phyloP scores from a whole-genome alignment of 2,797 vertebrate genomes.

The Trachops cirrhosus region DNA sequence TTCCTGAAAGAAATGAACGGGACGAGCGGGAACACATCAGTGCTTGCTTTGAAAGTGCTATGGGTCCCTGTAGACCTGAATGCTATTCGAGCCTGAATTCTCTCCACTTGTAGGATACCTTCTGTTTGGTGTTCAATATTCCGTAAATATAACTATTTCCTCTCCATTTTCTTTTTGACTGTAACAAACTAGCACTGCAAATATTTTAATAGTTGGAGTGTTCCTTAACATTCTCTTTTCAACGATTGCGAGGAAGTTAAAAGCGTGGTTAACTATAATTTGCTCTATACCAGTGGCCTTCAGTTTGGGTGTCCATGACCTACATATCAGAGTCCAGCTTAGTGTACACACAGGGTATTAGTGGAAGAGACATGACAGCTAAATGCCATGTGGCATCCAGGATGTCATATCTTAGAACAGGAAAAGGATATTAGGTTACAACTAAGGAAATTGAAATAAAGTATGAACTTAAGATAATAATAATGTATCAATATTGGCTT shows the following conservation, averaged over 20 bases:
- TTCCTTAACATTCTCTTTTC: background rate
- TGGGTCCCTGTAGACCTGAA: background rate
- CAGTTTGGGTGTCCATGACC: background rate
- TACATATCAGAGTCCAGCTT: background rate
- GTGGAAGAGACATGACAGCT: background rate
- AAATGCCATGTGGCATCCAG: background rate
- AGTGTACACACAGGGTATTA: background rate
- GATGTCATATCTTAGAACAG: background rate
- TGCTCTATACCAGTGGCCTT: background rate
- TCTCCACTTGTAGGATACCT: conserved; percentile 17
- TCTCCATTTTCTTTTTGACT: background rate
- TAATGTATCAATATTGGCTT: background rate
- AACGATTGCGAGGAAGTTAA: background rate
- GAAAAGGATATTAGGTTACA: background rate
- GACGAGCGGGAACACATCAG: background rate
- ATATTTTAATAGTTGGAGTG: conserved; percentile 30
- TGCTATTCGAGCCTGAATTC: conserved; percentile 24
- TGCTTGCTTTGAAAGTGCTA: conserved; percentile 25
- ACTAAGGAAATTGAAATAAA: background rate
- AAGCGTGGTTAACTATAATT: background rate
- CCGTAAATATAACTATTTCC: background rate
- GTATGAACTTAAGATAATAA: background rate
- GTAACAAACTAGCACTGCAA: background rate
- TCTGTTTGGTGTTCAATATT: conserved; percentile 19
- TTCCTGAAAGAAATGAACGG: conserved; percentile 37